Conservation (phyloP, 2,888 invertebrate genomes). For the Synergus umbraculus region DNA sequence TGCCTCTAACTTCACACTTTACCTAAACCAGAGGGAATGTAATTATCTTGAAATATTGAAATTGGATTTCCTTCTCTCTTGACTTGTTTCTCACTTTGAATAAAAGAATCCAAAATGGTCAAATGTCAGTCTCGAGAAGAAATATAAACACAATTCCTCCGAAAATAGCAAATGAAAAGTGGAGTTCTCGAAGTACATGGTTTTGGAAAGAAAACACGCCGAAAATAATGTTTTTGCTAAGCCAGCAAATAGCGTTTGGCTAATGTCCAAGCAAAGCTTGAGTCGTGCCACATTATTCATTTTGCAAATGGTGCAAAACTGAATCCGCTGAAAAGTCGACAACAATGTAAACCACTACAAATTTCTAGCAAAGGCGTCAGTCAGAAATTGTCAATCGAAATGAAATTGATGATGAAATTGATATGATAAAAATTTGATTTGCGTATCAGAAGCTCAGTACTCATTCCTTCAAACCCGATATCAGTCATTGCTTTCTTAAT, state of each 20-base stretch:
- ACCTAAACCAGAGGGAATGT: too few relatives aligned
- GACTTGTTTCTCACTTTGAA: background rate
- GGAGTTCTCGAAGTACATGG: slow-evolving; percentile 31
- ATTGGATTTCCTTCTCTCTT: background rate
- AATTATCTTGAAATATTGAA: too few relatives aligned
- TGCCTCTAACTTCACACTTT: too few relatives aligned
- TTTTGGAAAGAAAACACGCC: slow-evolving; percentile 36
- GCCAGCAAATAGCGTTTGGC: slow-evolving; percentile 39
- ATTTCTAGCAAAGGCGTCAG: background rate
- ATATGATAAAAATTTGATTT: background rate
- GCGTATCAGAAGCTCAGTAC: too few relatives aligned
- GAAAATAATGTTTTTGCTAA: slow-evolving; percentile 40
- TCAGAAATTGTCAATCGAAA: background rate
- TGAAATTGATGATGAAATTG: background rate
- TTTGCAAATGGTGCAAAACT: slow-evolving; percentile 36
- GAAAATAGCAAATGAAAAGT: slow-evolving; percentile 28
- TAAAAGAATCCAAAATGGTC: slow-evolving; percentile 4
- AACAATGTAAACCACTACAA: slow-evolving; percentile 26
- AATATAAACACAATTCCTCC: slow-evolving; percentile 31
- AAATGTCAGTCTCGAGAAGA: slow-evolving; percentile 8
- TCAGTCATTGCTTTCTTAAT: slow-evolving; percentile 36
- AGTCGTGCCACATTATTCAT: slow-evolving; percentile 35
- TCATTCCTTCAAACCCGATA: background rate
- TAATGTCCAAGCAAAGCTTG: slow-evolving; percentile 35
- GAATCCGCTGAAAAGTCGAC: slow-evolving; percentile 18